Conservation (phyloP, 2,797 vertebrate genomes). For the Chromobotia macracanthus region DNA sequence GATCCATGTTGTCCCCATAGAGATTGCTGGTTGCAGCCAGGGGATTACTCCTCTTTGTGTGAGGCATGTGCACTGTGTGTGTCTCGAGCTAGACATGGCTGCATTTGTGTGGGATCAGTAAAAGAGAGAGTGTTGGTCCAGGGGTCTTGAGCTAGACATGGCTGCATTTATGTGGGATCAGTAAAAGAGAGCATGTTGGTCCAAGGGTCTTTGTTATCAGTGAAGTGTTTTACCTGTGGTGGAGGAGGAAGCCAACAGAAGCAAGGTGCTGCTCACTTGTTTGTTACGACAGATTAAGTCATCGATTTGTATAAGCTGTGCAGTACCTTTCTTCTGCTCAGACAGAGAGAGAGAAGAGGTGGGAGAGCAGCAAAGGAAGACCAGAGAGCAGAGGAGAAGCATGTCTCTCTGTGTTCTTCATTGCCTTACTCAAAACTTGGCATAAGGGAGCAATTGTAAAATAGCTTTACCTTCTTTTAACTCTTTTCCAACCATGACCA, state of each 20-base stretch:
- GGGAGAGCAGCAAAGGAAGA: constrained; percentile 9
- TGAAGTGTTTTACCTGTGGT: constrained; percentile 38
- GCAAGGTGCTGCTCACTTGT: constrained; percentile 77
- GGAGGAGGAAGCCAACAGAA: constrained; percentile 36
- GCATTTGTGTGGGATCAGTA: constrained; percentile 31
- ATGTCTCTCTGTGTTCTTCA: constrained; percentile 48
- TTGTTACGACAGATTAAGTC: constrained; percentile 81
- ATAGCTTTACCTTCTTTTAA: constrained; percentile 74
- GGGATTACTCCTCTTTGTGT: constrained; percentile 31
- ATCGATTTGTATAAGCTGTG: constrained; percentile 80
- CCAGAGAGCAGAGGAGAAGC: constrained; percentile 15
- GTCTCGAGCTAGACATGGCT: constrained; percentile 30
- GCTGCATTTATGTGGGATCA: constrained; percentile 33
- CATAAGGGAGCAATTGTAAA: constrained; percentile 81
- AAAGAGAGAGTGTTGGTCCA: constrained; percentile 11
- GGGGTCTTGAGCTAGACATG: constrained; percentile 28
- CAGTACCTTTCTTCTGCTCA: constrained; percentile 64
- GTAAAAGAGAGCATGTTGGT: constrained; percentile 13
- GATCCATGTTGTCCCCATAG: constrained; percentile 64
- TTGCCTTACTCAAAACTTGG: constrained; percentile 55
- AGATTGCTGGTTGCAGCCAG: constrained; percentile 38
- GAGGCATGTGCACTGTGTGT: constrained; percentile 24
- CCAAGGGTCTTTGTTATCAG: constrained; percentile 32
- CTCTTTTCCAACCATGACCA: constrained; percentile 56
- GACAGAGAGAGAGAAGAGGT: constrained; percentile 42